Base-by-base conservation (phyloP, 2,113 vertebrate species). In the Indri indri region DNA sequence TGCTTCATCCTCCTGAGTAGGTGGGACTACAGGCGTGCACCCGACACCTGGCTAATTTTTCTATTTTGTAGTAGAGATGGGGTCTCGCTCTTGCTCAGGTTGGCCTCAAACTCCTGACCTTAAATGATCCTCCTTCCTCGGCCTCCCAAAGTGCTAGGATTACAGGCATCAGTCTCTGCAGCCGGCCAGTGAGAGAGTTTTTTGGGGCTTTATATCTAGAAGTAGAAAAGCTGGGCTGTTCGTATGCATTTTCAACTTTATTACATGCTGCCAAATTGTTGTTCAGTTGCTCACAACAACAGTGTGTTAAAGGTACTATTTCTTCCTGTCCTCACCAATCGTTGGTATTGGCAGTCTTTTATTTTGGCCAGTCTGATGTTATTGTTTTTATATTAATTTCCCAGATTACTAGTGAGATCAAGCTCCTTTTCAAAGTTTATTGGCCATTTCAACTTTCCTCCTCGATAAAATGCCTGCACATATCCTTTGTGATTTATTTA, bases 241-340 rank as follows among this genome's bases (percentile, higher is more conserved):
- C 34, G 32, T 65, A 32, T 34, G 57, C 65, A 52, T 73, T 96
- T 92, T 89, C n/a, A 52, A 37, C 34, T 61, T 77, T 86, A 40
- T 90, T 91, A 96, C 65, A 40, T 88, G 63, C 37, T 95, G 16
- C 25, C 77, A 83, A 80, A 73, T 94, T 92, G 9, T 71, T 47
- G 10, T 83, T 76, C 40, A 32, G 13, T 80, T 88, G 47, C 52
- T 84, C 5, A 54, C 3, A 45, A 70, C 45, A 88, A 50, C 20
- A 79, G 61, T 63, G 1, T 71, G 16, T 83, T 87, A 82, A 87
- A 82, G 25, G 70, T 65, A 77, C 6, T 88, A 0, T 91, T 59
- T 95, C 32, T 76, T 84, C 54, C 3, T 91, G 45, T 91, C 30
- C 27, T 83, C 5, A 45, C 18, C 88, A 95, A 20, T 16, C 13